Percentiles rank a stretch among this genome's conserved stretches.
phyloP scores from a whole-genome alignment of 2,888 invertebrate species.

The Anthrax anthrax region DNA sequence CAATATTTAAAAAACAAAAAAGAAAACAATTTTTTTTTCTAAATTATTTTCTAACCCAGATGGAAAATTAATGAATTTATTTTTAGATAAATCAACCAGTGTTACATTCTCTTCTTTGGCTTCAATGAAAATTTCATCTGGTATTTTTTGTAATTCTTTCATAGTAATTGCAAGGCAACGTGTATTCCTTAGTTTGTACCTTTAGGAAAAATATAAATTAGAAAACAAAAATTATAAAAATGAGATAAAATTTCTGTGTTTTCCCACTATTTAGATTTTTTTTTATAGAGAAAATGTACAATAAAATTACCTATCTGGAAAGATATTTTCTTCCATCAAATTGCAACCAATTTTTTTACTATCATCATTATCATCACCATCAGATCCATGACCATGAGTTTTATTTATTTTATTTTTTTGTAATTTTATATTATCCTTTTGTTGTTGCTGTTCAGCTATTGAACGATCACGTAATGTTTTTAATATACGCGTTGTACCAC shows the following conservation, averaged over 20 bases:
- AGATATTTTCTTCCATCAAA: no score
- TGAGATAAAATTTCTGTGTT: no score
- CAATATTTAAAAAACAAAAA: neutral
- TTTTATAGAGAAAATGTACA: no score
- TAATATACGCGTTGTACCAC: conserved; percentile 70
- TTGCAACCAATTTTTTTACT: no score
- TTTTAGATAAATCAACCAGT: conserved; percentile 68
- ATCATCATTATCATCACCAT: conserved; percentile 27
- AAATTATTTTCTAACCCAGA: conserved; percentile 40
- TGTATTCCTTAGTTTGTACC: conserved; percentile 43
- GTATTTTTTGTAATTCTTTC: conserved; percentile 48
- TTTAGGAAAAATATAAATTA: no score
- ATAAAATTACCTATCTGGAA: conserved; percentile 27
- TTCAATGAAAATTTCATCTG: conserved; percentile 53
- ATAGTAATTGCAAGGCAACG: conserved; percentile 29
- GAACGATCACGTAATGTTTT: conserved; percentile 55
- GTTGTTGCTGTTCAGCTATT: conserved; percentile 3
- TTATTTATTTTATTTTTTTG: no score
- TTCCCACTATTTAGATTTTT: no score
- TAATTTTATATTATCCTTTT: neutral
- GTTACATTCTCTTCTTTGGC: conserved; percentile 58
- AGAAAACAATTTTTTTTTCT: no score
- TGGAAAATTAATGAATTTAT: conserved; percentile 55
- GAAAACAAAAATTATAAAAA: no score
- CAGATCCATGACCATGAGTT: conserved; percentile 22